These are phyloP conservation scores for Gymnorhina tibicen DNA, from an alignment of 2,113 vertebrate species.

Conservation along the genomic window DNA sequence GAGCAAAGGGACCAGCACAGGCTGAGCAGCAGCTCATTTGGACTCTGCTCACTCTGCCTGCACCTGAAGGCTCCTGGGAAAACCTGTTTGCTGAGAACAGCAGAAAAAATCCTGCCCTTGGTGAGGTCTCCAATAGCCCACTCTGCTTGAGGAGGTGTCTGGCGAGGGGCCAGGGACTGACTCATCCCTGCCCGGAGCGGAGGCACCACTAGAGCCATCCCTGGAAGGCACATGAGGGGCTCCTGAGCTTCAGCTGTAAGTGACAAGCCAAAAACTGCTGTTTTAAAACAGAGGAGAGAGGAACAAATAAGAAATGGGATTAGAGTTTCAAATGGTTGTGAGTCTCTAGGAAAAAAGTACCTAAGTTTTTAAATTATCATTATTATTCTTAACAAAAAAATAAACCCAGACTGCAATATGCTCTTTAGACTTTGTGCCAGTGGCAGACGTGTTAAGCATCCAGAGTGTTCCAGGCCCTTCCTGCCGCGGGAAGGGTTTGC, in stretches of 20 bases:
- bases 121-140: rapidly evolving
- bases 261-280: neutral
- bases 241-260: neutral
- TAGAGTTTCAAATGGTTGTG: neutral
- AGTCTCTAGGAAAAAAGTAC: neutral
- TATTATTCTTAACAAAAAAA: neutral
- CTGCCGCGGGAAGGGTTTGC: neutral
- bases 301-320: neutral
- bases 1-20: neutral
- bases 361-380: neutral
- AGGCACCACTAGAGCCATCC: rapidly evolving
- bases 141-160: rapidly evolving
- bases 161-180: rapidly evolving
- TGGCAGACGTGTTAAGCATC: neutral
- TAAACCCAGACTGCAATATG: neutral
- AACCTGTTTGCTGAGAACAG: neutral
- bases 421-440: neutral
- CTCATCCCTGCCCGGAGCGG: rapidly evolving
- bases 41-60: neutral
- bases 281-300: neutral
- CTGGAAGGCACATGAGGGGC: rapidly evolving
- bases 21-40: neutral
- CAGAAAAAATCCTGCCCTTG: neutral
- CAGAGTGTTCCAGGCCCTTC: neutral
- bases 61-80: neutral